Base-by-base conservation (phyloP, 2,113 vertebrate genomes). In the Cyanistes caeruleus region DNA sequence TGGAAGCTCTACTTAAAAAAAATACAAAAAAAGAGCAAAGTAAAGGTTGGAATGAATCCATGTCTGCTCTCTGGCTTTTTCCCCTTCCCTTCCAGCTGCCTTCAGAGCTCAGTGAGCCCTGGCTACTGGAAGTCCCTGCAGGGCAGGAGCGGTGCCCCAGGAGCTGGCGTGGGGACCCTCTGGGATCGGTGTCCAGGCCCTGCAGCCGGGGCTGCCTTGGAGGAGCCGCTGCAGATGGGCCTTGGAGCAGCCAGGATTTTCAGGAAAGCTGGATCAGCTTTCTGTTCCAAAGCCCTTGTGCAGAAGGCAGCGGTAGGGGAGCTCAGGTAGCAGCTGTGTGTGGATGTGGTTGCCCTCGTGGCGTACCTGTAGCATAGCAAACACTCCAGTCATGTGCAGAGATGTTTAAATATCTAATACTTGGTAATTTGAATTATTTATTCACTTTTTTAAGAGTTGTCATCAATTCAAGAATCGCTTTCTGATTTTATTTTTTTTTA, bases 41-140 rank as follows among this genome's bases (percentile, higher is more conserved):
- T 98, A 98, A 98, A 98, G 92, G 94, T 97, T 96, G 96, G 93
- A 97, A 93, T 97, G 93, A 94, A 95, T 83, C 28, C 1, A 19
- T 64, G 87, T 94, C 86, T 96, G 19, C 52, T 83, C 83, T 87
- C 24, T 84, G 68, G 67, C 68, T 91, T 93, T 95, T 73, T 97
- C 69, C 68, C 7, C 5, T 97, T 84, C 46, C 59, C 84, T 82
- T 79, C 46, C 88, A 79, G 78, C 75, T 63, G 90, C 79, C 72
- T 27, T 17, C 59, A 39, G 70, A 89, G 93, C 63, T 46, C 46
- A 10, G 69, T 41, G 23, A 4, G 12, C 3, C 67, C 43, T n/a
- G 81, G 69, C 2, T 1, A 7, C 20, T 76, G 79, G 75, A 1
- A 25, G 41, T 22, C 24, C 74, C 65, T 62, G 8, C 62, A 11